phyloP scores from a whole-genome alignment of 2,797 vertebrate genomes.

The Sebastes aleutianus region DNA sequence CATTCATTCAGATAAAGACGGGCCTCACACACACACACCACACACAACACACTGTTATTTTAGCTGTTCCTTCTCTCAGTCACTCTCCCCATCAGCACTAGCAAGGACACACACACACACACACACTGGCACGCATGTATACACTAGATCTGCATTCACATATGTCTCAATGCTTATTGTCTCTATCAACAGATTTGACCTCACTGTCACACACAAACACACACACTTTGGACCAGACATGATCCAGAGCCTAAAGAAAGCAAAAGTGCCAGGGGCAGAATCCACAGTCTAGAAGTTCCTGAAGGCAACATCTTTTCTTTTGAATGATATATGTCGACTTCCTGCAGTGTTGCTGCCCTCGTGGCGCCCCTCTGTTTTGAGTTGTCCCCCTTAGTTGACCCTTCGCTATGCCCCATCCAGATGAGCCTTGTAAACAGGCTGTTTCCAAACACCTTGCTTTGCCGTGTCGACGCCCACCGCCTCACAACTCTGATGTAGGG shows the following conservation, averaged over 20 bases:
- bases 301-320: constrained; percentile 57
- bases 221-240: constrained; percentile 64
- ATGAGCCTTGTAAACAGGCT: constrained; percentile 83
- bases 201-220: constrained; percentile 7
- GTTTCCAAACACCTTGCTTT: constrained; percentile 82
- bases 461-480: constrained; percentile 79
- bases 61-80: constrained; percentile 73
- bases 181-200: constrained; percentile 59
- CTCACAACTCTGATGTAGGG: constrained; percentile 76
- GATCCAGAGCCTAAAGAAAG: constrained; percentile 71
- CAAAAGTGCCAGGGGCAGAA: constrained; percentile 75
- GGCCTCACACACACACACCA: constrained; percentile 57
- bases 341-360: constrained; percentile 40
- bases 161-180: constrained; percentile 60
- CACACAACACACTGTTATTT: constrained; percentile 64
- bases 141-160: constrained; percentile 30
- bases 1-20: constrained; percentile 79
- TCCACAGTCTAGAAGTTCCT: constrained; percentile 67
- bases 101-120: constrained; percentile 42
- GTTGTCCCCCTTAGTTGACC: constrained; percentile 80
- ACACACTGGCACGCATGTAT: constrained; percentile 39
- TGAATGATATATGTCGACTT: constrained; percentile 75
- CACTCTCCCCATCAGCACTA: constrained; percentile 25
- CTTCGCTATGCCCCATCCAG: constrained; percentile 73
- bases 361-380: constrained; percentile 69